Conservation (phyloP, 92 coral and sea anemone species). For the Palythoa grandiflora region DNA sequence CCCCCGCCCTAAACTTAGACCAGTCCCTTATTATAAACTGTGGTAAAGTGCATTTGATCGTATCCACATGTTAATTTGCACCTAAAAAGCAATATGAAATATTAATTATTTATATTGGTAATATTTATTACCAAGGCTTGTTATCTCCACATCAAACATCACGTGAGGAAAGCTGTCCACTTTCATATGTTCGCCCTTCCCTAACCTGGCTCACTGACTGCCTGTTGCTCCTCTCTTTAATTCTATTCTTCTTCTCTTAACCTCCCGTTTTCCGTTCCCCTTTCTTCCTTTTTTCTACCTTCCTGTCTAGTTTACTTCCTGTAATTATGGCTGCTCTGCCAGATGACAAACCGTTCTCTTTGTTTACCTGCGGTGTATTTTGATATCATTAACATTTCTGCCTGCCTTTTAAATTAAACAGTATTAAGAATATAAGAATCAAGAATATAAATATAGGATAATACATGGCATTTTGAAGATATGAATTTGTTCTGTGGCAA, state of each 20-base stretch:
- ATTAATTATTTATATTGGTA: neutral
- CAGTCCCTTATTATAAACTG: neutral
- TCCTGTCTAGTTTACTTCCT: constrained; percentile 45
- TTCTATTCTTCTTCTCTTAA: constrained; percentile 36
- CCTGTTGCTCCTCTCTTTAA: constrained; percentile 47
- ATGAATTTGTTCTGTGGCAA: constrained; percentile 36
- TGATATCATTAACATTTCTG: constrained; percentile 39
- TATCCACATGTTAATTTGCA: constrained; percentile 25
- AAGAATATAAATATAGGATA: neutral
- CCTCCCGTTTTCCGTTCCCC: constrained; percentile 34
- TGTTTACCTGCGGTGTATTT: constrained; percentile 40
- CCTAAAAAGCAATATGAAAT: neutral
- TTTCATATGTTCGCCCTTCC: too few species aligned
- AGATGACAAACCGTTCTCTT: constrained; percentile 44
- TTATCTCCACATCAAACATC: constrained; percentile 40
- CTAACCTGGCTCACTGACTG: constrained; percentile 42
- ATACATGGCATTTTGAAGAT: constrained; percentile 40
- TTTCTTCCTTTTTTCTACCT: constrained; percentile 40
- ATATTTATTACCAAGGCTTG: constrained; percentile 46
- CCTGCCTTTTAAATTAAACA: constrained; percentile 23
- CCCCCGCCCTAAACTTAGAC: too few species aligned
- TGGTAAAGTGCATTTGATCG: neutral
- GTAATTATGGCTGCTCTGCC: constrained; percentile 43
- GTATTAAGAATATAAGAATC: too few species aligned
- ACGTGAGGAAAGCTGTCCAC: constrained; percentile 20